Conservation (phyloP, 2,113 vertebrate species). For the Rattus rattus region DNA sequence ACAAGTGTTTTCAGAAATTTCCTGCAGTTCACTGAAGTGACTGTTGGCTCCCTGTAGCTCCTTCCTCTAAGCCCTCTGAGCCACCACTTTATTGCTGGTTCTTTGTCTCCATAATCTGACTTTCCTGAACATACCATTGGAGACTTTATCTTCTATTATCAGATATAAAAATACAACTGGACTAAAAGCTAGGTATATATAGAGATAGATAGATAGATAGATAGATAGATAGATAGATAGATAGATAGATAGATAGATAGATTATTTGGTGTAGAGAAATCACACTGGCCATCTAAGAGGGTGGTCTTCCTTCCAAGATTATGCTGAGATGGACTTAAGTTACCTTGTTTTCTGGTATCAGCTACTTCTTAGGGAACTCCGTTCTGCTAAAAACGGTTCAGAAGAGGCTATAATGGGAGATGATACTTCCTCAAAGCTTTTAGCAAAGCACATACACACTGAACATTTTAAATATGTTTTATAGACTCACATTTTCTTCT, state of each 20-base stretch:
- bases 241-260: too few relatives aligned
- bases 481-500: neutral
- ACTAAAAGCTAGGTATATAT: neutral
- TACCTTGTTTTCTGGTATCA: neutral
- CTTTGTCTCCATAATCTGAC: neutral
- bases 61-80: neutral
- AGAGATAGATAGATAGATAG: neutral
- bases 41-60: neutral
- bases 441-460: neutral
- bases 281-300: slow-evolving; percentile 67
- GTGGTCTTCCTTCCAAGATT: neutral
- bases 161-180: neutral
- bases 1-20: neutral
- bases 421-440: neutral
- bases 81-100: neutral
- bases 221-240: too few relatives aligned
- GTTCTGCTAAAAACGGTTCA: neutral
- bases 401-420: neutral
- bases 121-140: neutral
- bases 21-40: neutral
- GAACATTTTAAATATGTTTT: neutral
- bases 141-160: neutral
- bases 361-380: neutral
- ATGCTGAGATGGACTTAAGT: neutral
- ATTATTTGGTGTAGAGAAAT: slow-evolving; percentile 31